Base-by-base conservation (phyloP, 2,888 invertebrate genomes). In the Clanis bilineata region DNA sequence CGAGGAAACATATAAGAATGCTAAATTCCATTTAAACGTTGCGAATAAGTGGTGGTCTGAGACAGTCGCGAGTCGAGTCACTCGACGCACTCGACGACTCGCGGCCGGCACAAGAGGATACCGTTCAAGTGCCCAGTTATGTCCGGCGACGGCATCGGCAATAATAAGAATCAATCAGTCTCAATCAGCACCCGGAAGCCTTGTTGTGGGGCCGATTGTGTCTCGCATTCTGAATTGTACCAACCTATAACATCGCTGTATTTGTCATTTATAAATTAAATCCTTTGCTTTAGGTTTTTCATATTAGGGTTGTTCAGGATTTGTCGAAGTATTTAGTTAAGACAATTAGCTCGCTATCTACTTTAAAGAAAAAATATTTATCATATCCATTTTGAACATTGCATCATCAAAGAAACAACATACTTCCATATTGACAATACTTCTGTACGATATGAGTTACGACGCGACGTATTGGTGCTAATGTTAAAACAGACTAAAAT, bases 131-230 rank as follows among this genome's bases (percentile, higher is more conserved):
- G 81, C 65, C 70, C 62, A 64, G 66, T 69, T 64, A 68, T 63
- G 63, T 61, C 65, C 68, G 67, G 67, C 69, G 69, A 63, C 68
- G 67, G 72, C 68, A 73, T 67, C 47, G 59, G 61, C 77, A 76
- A 79, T 78, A 78, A 79, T 76, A 78, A 76, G 75, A 88, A 83
- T 85, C 86, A 90, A 90, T 90, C 89, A 86, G 75, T 68, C 64
- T 76, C 85, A 89, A 89, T 90, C 87, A 85, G 76, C 73, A 79
- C 83, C 83, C 86, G 86, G 90, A 91, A 91, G 86, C 90, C 90
- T 72, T 87, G 83, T 74, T 77, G 77, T 75, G 79, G 73, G 70
- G 64, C 68, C 72, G 75, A 73, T 77, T 88, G 84, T 88, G 82
- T 73, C 71, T 64, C 70, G 59, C 60, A 62, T 67, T 72, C 65